phyloP scores from a whole-genome alignment of 2,888 invertebrate species.

The Cancer borealis region DNA sequence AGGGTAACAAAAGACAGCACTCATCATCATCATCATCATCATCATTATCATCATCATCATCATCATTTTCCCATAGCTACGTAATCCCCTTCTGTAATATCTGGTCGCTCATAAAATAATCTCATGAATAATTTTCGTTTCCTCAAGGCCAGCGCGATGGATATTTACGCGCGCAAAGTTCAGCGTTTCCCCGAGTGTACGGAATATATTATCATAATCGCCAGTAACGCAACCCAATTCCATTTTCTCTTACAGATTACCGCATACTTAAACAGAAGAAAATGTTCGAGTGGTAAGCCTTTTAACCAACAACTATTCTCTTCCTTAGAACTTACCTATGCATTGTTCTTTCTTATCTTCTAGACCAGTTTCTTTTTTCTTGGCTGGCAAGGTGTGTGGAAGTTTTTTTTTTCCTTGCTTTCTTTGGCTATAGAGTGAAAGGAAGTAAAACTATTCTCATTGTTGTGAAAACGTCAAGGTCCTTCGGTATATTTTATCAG shows the following conservation, averaged over 20 bases:
- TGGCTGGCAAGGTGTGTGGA: background rate
- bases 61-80: background rate
- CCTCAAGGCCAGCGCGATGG: background rate
- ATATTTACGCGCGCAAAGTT: background rate
- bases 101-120: background rate
- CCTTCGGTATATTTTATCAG: background rate
- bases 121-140: background rate
- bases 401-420: background rate
- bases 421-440: background rate
- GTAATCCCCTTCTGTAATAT: background rate
- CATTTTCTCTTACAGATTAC: background rate
- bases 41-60: conserved; percentile 16
- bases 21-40: conserved; percentile 48
- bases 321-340: too few species aligned
- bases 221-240: background rate
- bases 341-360: too few species aligned
- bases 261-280: too few species aligned
- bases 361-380: too few species aligned
- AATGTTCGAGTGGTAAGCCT: too few species aligned
- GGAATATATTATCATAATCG: conserved; percentile 17
- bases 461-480: conserved; percentile 5
- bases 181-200: background rate
- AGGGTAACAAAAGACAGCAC: too few species aligned
- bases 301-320: too few species aligned
- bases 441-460: background rate